phyloP scores from a whole-genome alignment of 2,113 vertebrate species.

The Pachypanchax playfairii region DNA sequence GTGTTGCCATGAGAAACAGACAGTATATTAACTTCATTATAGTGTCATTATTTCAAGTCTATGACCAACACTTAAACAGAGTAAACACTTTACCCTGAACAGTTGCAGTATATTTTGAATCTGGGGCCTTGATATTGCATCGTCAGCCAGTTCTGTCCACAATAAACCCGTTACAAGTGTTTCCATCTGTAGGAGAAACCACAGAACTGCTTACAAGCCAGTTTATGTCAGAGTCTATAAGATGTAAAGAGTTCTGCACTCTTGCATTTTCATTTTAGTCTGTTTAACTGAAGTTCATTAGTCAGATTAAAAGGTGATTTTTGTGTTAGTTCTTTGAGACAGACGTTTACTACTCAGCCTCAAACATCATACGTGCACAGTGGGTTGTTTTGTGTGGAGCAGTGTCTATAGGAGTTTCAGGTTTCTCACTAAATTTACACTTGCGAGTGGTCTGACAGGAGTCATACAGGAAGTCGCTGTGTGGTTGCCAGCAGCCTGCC shows the following conservation, averaged over 20 bases:
- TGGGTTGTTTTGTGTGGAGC: constrained; percentile 15
- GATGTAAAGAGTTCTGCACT: background rate
- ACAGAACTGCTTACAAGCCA: constrained; percentile 13
- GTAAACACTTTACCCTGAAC: constrained; percentile 16
- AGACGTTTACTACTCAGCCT: constrained; percentile 11
- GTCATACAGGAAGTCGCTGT: constrained; percentile 73
- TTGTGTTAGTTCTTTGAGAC: constrained; percentile 22
- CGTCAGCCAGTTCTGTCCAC: constrained; percentile 24
- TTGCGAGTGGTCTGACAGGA: constrained; percentile 57
- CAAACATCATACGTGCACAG: constrained; percentile 6
- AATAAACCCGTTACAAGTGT: constrained; percentile 22
- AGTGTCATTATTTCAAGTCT: constrained; percentile 1
- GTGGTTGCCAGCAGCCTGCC: constrained; percentile 56
- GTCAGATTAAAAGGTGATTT: background rate
- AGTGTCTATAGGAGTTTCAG: constrained; percentile 35
- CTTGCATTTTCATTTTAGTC: background rate
- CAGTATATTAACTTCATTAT: background rate
- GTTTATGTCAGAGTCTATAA: background rate
- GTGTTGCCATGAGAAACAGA: background rate
- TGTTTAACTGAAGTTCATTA: constrained; percentile 5
- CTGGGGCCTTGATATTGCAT: constrained; percentile 1
- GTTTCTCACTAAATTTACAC: constrained; percentile 44
- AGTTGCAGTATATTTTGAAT: constrained; percentile 9
- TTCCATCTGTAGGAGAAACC: constrained; percentile 31
- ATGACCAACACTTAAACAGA: background rate